A percentile compares a stretch with the other conserved stretches of the same genome.
Evolutionary conservation across 2,113 vertebrate genomes (phyloP).

Genomic region (Prochilodus magdalenae): DNA sequence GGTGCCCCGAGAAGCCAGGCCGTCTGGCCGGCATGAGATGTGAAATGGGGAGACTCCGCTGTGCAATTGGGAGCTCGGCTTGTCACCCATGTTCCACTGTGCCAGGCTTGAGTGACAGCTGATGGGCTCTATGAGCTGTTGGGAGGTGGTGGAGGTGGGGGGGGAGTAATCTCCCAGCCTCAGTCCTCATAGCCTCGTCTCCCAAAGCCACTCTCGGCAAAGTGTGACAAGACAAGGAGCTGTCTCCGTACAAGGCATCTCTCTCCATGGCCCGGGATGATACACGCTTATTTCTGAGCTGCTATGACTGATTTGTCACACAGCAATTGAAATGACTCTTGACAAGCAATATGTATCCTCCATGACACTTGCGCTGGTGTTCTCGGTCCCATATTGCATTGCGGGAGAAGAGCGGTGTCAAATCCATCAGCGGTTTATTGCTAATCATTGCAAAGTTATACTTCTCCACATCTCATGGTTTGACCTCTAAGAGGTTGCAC

Average conservation of each 20-base stretch:
- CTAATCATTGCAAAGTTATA: constrained; percentile 21
- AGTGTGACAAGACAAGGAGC: constrained; percentile 70
- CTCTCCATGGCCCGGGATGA: constrained; percentile 45
- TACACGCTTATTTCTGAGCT: constrained; percentile 47
- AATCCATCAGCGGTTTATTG: constrained; percentile 17
- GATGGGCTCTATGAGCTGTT: constrained; percentile 44
- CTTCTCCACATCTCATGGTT: neutral
- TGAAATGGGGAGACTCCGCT: constrained; percentile 17
- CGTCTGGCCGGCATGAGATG: constrained; percentile 35
- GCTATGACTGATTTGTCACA: constrained; percentile 51
- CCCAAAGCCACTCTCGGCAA: constrained; percentile 58
- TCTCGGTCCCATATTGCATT: neutral
- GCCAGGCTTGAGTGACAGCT: constrained; percentile 48
- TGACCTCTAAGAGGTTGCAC: neutral
- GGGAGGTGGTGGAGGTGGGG: constrained; percentile 12
- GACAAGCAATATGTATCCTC: constrained; percentile 38
- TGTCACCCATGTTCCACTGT: constrained; percentile 43
- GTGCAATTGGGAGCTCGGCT: constrained; percentile 24
- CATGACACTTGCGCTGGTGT: constrained; percentile 15
- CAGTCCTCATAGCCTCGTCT: constrained; percentile 62
- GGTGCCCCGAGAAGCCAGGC: constrained; percentile 12
- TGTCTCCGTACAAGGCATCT: constrained; percentile 60
- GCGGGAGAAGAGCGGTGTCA: constrained; percentile 8
- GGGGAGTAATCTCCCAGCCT: constrained; percentile 46
- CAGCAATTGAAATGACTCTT: constrained; percentile 42